A percentile compares a stretch with the other conserved stretches of the same genome.
Evolutionary conservation across 2,888 invertebrate species (phyloP).

Genomic region (Callyntrura guangdongensis): DNA sequence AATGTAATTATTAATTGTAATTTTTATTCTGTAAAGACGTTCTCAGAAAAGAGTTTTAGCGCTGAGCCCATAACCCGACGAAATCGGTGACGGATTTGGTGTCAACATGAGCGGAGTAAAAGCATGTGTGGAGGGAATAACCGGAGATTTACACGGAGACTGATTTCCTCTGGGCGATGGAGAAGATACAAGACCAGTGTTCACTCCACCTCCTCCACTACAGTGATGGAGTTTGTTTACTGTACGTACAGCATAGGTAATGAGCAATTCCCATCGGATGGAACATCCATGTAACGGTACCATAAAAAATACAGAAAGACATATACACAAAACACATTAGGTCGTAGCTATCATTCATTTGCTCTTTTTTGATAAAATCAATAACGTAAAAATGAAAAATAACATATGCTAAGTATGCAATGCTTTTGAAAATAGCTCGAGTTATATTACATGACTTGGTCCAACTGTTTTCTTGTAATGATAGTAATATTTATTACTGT

Average conservation of each 20-base stretch:
- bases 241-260: constrained; percentile 60
- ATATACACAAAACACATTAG: background rate
- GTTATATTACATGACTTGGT: constrained; percentile 63
- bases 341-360: background rate
- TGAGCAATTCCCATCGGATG: constrained; percentile 32
- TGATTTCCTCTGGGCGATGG: constrained; percentile 84
- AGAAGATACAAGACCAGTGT: constrained; percentile 81
- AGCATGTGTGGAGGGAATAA: constrained; percentile 84
- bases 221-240: constrained; percentile 84
- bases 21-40: constrained; percentile 55
- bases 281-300: background rate
- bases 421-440: constrained; percentile 20
- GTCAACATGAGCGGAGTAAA: constrained; percentile 85
- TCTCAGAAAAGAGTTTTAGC: constrained; percentile 85
- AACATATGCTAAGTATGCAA: constrained; percentile 41
- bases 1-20: background rate
- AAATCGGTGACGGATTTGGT: constrained; percentile 85
- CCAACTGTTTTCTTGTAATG: constrained; percentile 65
- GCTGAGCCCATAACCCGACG: constrained; percentile 84
- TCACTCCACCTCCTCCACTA: constrained; percentile 73
- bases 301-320: background rate
- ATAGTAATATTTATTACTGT: constrained; percentile 73
- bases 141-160: constrained; percentile 85
- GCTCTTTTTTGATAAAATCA: constrained; percentile 23
- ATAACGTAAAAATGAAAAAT: constrained; percentile 46